Conservation (phyloP, 2,888 invertebrate genomes). For the Mamestra brassicae region DNA sequence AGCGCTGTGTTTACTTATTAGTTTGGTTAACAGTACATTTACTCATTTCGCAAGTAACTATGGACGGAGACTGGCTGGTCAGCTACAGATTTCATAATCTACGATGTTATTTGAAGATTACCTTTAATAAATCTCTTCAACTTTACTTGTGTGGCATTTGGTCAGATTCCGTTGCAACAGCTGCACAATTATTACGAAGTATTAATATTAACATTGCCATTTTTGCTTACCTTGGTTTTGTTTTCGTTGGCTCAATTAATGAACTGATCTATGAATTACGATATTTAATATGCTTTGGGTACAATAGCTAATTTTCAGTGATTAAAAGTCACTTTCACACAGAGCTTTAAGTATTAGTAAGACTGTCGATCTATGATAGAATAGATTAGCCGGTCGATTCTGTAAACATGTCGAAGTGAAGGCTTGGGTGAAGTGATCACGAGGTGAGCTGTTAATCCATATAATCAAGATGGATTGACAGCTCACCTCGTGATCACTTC, state of each 20-base stretch:
- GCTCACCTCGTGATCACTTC: too few species aligned
- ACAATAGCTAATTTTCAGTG: too few species aligned
- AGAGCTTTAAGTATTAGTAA: too few species aligned
- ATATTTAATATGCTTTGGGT: too few species aligned
- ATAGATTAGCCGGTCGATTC: too few species aligned
- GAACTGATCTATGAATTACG: too few species aligned
- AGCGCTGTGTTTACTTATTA: not conserved
- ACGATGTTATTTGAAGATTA: constrained; percentile 26
- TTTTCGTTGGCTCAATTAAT: not conserved
- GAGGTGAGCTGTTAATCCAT: too few species aligned
- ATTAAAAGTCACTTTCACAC: too few species aligned
- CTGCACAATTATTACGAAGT: not conserved
- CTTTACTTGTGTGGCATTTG: not conserved
- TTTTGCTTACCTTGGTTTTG: not conserved
- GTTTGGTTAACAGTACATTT: constrained; percentile 11
- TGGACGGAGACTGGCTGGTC: not conserved
- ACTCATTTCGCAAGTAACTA: constrained; percentile 7
- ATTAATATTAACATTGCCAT: not conserved
- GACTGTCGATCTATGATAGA: too few species aligned
- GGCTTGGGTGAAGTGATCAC: too few species aligned
- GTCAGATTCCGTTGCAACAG: not conserved
- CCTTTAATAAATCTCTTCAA: constrained; percentile 27
- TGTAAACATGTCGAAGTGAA: too few species aligned
- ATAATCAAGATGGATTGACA: too few species aligned
- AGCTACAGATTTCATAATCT: constrained; percentile 26